These are phyloP conservation scores for Aplocera efformata DNA, from an alignment of 2,888 invertebrate species.

Conservation along the genomic window DNA sequence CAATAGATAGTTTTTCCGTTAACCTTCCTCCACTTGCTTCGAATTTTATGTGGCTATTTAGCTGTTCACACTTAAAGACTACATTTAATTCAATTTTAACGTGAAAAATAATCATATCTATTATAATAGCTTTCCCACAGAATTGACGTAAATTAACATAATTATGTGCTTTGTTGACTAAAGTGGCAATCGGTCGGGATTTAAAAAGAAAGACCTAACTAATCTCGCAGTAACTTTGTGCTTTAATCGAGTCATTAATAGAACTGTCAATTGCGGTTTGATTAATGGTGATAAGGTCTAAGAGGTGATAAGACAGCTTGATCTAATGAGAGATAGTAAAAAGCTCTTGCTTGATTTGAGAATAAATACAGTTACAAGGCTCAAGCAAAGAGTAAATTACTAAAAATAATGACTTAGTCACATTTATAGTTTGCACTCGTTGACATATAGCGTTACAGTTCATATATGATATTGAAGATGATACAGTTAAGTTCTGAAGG, in stretches of 20 bases:
- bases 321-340: slow-evolving; percentile 22
- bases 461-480: too few species aligned
- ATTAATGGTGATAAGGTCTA: slow-evolving; percentile 26
- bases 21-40: slow-evolving; percentile 4
- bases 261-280: slow-evolving; percentile 25
- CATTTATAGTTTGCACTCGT: too few species aligned
- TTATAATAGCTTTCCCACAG: slow-evolving; percentile 1
- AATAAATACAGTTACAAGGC: too few species aligned
- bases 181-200: slow-evolving; percentile 13
- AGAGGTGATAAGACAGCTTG: slow-evolving; percentile 25
- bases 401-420: too few species aligned
- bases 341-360: slow-evolving; percentile 8
- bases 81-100: neutral
- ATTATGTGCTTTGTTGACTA: neutral
- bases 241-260: slow-evolving; percentile 21
- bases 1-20: slow-evolving; percentile 2
- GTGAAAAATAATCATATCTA: slow-evolving; percentile 3
- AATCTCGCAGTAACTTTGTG: slow-evolving; percentile 17
- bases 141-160: slow-evolving; percentile 1
- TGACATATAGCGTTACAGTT: too few species aligned
- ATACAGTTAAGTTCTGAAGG: too few species aligned
- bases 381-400: too few species aligned
- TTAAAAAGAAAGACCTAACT: slow-evolving; percentile 19
- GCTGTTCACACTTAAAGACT: slow-evolving; percentile 14
- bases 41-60: slow-evolving; percentile 6